These are phyloP conservation scores for Lipotes vexillifer DNA, from an alignment of 2,113 vertebrate genomes.

Conservation along the genomic window DNA sequence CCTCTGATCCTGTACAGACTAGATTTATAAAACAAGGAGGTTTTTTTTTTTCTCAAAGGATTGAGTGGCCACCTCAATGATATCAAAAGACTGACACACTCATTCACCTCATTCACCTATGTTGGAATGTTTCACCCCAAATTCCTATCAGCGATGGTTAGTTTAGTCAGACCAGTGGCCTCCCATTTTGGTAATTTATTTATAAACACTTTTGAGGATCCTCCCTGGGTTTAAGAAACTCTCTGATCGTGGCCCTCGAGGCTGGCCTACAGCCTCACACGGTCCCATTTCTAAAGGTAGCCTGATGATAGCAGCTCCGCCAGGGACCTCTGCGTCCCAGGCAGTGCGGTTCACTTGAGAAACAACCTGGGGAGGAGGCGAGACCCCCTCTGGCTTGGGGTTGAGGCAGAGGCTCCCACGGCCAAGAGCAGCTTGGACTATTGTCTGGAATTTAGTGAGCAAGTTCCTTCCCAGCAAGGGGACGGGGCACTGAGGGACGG, in stretches of 20 bases:
- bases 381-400: not conserved
- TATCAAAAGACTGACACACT: not conserved
- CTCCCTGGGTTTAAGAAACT: not conserved
- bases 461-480: not conserved
- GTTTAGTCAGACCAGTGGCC: not conserved
- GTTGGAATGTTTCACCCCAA: not conserved
- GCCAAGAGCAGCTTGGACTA: not conserved
- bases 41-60: not conserved
- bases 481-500: not conserved
- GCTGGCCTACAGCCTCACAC: not conserved
- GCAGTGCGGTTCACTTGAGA: not conserved
- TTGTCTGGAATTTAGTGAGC: not conserved
- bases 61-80: not conserved
- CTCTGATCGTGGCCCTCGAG: not conserved
- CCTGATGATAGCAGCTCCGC: not conserved
- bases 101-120: not conserved
- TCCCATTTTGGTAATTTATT: not conserved
- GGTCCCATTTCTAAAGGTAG: not conserved
- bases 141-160: not conserved
- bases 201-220: not conserved
- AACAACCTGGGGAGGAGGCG: not conserved
- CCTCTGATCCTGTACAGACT: not conserved
- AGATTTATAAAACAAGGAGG: not conserved
- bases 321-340: not conserved
- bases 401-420: not conserved